Base-by-base conservation (phyloP, 2,113 vertebrate genomes). In the Mionectes macconnelli region DNA sequence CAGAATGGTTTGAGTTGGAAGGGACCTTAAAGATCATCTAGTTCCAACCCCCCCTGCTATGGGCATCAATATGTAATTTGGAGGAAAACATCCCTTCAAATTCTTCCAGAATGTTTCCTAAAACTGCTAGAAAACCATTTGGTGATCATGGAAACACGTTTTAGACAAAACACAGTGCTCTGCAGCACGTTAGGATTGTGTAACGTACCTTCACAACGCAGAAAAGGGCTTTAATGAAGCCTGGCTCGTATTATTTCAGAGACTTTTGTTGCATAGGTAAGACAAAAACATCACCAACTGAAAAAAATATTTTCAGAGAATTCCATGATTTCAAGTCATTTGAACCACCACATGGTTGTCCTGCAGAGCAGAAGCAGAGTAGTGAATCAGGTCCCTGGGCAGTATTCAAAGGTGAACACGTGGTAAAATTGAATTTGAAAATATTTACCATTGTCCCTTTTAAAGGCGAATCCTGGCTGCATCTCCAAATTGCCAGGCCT, bases 211-310 rank as follows among this genome's bases (percentile, higher is more conserved):
- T 53, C n/a, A n/a, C 22, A 40, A 18, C 7, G 23, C 37, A 72
- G 37, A 28, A 42, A 87, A 72, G 52, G 47, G 42, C 27, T 76
- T 59, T 31, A 12, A 62, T 6, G 27, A 57, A 70, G n/a, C 31
- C 7, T 8, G 33, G 55, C 15, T 56, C 0, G 0, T 35, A 23
- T 37, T 2, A 3, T 39, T 80, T 55, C 63, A 45, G 42, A 60
- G 56, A 5, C 18, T n/a, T 59, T 21, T 84, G 27, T 35, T 49
- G 40, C 35, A 37, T 4, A 31, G 50, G 14, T 22, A 67, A 72
- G 64, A 49, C 91, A 89, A 87, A 57, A n/a, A 60, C 10, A n/a
- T 21, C n/a, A 25, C 10, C 35, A 49, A 23, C 28, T 75, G 10
- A 14, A 57, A 78, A 78, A 18, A 19, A 16, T 7, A 22, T 75